Base-by-base conservation (phyloP, 2,888 invertebrate species). In the Dolomedes plantarius region DNA sequence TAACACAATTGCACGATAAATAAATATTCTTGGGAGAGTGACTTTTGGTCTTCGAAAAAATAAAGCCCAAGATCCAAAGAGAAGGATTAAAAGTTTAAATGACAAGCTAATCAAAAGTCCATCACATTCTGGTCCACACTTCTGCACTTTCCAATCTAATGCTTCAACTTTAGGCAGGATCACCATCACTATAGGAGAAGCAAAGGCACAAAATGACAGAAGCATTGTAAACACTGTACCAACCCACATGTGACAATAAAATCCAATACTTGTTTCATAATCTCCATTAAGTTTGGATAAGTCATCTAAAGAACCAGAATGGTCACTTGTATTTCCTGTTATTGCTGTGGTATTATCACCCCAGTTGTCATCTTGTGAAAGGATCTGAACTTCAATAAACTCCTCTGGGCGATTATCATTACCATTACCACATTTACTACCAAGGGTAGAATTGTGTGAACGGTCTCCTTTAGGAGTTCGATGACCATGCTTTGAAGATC, bases 311-410 rank as follows among this genome's bases (percentile, higher is more conserved):
- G 97, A 98, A 89, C 96, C 96, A 2, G 97, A 98, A 90, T 97
- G 97, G 91, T 98, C 98, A 0, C 97, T 98, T 0, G 98, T 98
- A 90, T 98, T 98, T 11, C 98, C 98, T 0, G 98, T 98, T 39
- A 98, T 95, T 0, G 98, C 98, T 0, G 98, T 98, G 0, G 98
- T 98, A 90, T 97, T 98, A 91, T 98, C 98, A n/a, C 97, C 98
- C 98, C 98, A 98, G 91, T 98, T 98, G 90, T 98, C 98, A 92
- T 98, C 98, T 92, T 98, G 96, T 0, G 97, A 97, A 82, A 98
- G 92, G 89, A 98, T 98, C 92, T 98, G 98, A 46, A 98, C 98
- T 92, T 98, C 98, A 71, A 98, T 97, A 13, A 97, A 95, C 92
- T 97, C 97, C 67, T 91, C 91, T 19, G 87, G 75, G 9, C 87